Percentiles rank a stretch among this genome's conserved stretches.
Conservation (phyloP, 2,888 invertebrate species). For the Seira ritae region DNA sequence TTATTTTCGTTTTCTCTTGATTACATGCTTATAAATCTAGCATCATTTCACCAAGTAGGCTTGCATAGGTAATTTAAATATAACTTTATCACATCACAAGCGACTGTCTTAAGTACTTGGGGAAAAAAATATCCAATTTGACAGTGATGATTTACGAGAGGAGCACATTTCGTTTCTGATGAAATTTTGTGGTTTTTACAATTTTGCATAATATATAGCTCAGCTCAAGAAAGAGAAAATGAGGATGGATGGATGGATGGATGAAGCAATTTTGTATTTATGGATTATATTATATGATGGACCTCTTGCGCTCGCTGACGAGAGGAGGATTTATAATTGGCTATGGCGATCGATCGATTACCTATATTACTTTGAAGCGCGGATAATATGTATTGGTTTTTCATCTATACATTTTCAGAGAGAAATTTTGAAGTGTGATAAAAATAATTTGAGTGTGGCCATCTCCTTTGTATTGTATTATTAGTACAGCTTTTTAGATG, state of each 20-base stretch:
- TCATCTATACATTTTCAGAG: not conserved
- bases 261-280: not conserved
- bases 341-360: not conserved
- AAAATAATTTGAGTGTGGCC: too few relatives aligned
- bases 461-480: too few relatives aligned
- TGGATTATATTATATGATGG: not conserved
- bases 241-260: not conserved
- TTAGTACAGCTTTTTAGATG: too few relatives aligned
- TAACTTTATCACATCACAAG: too few relatives aligned
- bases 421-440: too few relatives aligned
- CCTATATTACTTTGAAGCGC: not conserved
- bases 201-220: too few relatives aligned
- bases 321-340: not conserved
- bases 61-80: too few relatives aligned
- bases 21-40: too few relatives aligned
- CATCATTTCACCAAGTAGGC: too few relatives aligned
- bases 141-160: constrained; percentile 41
- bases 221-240: constrained; percentile 1
- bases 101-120: constrained; percentile 19
- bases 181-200: not conserved
- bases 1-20: not conserved
- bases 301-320: not conserved
- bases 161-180: constrained; percentile 17
- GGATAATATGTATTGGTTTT: too few relatives aligned
- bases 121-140: constrained; percentile 46